A percentile compares a stretch with the other conserved stretches of the same genome.
Conservation (phyloP, 2,888 invertebrate genomes). For the Andrena bucephala region DNA sequence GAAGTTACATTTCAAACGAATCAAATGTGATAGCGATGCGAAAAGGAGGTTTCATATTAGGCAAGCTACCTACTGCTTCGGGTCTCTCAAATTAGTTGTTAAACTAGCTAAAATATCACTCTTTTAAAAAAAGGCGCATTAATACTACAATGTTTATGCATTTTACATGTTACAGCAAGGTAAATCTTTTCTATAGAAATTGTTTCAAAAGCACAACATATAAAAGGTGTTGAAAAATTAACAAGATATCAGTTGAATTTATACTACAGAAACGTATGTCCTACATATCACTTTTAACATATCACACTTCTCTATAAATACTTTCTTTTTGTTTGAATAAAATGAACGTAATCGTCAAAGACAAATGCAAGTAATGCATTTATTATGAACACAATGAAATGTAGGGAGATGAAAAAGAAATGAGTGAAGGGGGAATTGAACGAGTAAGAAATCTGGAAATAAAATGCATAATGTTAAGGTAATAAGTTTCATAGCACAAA, state of each 20-base stretch:
- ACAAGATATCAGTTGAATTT: slow-evolving; percentile 10
- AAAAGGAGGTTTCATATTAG: background rate
- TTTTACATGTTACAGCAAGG: background rate
- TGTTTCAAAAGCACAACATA: slow-evolving; percentile 66
- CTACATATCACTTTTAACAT: slow-evolving; percentile 14
- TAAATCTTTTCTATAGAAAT: slow-evolving; percentile 49
- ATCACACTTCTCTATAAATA: background rate
- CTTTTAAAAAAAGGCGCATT: background rate
- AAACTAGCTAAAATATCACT: background rate
- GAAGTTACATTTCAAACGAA: slow-evolving; percentile 17
- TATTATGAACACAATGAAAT: slow-evolving; percentile 34
- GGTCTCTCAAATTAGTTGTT: background rate
- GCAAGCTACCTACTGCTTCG: background rate
- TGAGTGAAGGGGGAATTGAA: slow-evolving; percentile 37
- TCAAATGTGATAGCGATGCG: slow-evolving; percentile 13
- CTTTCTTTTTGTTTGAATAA: background rate
- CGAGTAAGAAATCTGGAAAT: slow-evolving; percentile 51
- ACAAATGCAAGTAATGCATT: slow-evolving; percentile 28
- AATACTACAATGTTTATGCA: background rate
- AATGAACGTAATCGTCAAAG: slow-evolving; percentile 12
- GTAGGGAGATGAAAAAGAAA: slow-evolving; percentile 39
- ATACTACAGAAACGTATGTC: background rate
- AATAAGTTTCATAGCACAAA: slow-evolving; percentile 59
- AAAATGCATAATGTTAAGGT: slow-evolving; percentile 63
- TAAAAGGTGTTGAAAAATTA: slow-evolving; percentile 5